Base-by-base conservation (phyloP, 2,888 invertebrate genomes). In the Hybos culiciformis region DNA sequence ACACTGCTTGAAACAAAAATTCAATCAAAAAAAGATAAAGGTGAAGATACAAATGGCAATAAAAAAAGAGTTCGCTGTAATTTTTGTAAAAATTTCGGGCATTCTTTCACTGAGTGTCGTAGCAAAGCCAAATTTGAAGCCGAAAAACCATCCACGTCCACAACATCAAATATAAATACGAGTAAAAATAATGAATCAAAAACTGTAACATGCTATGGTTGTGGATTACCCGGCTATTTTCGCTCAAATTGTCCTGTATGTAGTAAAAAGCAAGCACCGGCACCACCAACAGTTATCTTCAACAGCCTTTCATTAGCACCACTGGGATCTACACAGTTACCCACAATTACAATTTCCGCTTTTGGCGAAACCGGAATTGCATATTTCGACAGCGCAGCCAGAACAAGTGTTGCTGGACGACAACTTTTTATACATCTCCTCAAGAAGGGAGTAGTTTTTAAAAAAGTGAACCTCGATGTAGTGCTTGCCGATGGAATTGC, bases 361-460 rank as follows among this genome's bases (percentile, higher is more conserved):
- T 29, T 36, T 37, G 41, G 41, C 7, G 37, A 42, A 19, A 24
- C 41, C 3, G 42, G 29, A 20, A 19, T 41, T 2, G 37, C 37
- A 3, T 40, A 36, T 4, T 18, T 36, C 12, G 41, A n/a, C n/a
- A n/a, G n/a, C n/a, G n/a, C n/a, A n/a, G n/a, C n/a, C n/a, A n/a
- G n/a, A 11, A 41, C 41, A 20, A 41, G 37, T 32, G 41, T 44
- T 19, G 39, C 18, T 9, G 44, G 44, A 19, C 40, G 40, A 32
- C 23, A 37, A 34, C 17, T 45, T 3, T 41, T 32, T 5, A 12
- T 38, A 17, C 33, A 41, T 12, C 36, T 41, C 4, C 37, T 42
- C 11, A 21, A 31, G 4, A 43, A 43, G 24, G 39, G 43, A 18
- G 39, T 34, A 2, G 26, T 31, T 12, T 43, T 43, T 21, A 6